Percentiles rank a stretch among this genome's conserved stretches.
Evolutionary conservation across 2,113 vertebrate genomes (phyloP).

Genomic region (Megatriorchis doriae): DNA sequence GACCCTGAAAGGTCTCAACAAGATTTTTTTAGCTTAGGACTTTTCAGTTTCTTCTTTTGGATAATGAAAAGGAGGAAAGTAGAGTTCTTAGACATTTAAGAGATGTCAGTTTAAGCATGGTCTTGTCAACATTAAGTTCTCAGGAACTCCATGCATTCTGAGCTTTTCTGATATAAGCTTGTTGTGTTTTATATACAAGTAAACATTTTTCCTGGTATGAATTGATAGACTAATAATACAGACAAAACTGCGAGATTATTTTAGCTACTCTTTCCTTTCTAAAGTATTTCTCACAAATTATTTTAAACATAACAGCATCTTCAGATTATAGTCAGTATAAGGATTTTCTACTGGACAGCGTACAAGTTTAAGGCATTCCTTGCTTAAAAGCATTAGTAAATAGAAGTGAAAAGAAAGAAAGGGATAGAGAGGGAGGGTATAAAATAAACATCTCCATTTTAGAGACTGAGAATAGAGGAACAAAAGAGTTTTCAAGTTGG

Average conservation of each 20-base stretch:
- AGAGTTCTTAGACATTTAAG: neutral
- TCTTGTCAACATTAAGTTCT: neutral
- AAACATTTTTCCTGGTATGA: neutral
- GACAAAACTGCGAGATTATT: neutral
- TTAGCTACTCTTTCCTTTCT: neutral
- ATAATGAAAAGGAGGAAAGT: neutral
- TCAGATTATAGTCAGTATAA: neutral
- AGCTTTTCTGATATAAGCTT: neutral
- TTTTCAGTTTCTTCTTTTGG: neutral
- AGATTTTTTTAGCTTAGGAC: neutral
- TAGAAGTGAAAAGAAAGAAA: neutral
- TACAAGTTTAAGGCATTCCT: neutral
- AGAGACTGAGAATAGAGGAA: slow-evolving; percentile 13
- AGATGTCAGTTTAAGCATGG: neutral
- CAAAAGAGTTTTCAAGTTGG: neutral
- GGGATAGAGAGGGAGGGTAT: neutral
- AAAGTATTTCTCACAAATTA: neutral
- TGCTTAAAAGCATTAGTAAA: neutral
- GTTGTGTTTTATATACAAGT: neutral
- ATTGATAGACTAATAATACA: neutral
- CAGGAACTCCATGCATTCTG: neutral
- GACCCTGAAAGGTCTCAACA: neutral
- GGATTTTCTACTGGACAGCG: neutral
- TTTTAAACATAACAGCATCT: neutral
- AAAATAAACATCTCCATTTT: neutral